These are phyloP conservation scores for Hydropsyche betteni DNA, from an alignment of 2,888 invertebrate species.

Conservation along the genomic window DNA sequence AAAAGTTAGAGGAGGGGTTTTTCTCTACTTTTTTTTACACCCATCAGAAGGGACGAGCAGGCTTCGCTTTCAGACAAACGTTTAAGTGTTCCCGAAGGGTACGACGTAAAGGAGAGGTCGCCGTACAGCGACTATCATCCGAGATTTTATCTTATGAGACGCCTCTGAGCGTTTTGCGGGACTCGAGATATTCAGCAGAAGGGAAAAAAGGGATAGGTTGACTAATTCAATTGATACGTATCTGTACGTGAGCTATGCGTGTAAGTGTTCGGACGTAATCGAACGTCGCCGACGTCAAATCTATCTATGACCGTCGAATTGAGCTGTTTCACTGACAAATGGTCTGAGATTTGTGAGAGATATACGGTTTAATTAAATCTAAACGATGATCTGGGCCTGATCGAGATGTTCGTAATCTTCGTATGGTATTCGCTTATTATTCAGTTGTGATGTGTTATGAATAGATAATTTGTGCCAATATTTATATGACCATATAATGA, in stretches of 20 bases:
- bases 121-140: conserved; percentile 24
- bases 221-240: conserved; percentile 17
- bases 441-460: too few relatives aligned
- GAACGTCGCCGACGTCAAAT: neutral
- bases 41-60: neutral
- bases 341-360: neutral
- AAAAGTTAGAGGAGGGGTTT: neutral
- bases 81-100: conserved; percentile 29
- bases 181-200: neutral
- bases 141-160: conserved; percentile 20
- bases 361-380: conserved; percentile 16
- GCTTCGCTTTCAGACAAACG: conserved; percentile 6
- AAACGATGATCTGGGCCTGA: neutral
- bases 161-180: neutral
- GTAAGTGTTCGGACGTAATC: neutral
- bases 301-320: neutral
- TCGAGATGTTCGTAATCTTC: too few relatives aligned
- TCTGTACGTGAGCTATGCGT: neutral
- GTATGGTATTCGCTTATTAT: too few relatives aligned
- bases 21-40: conserved; percentile 5
- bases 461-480: too few relatives aligned
- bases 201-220: neutral
- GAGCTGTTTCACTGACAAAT: conserved; percentile 10
- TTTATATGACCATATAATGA: too few relatives aligned
- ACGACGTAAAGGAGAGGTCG: conserved; percentile 18